Conservation (phyloP, 2,888 invertebrate species). For the Melanostoma mellinum region DNA sequence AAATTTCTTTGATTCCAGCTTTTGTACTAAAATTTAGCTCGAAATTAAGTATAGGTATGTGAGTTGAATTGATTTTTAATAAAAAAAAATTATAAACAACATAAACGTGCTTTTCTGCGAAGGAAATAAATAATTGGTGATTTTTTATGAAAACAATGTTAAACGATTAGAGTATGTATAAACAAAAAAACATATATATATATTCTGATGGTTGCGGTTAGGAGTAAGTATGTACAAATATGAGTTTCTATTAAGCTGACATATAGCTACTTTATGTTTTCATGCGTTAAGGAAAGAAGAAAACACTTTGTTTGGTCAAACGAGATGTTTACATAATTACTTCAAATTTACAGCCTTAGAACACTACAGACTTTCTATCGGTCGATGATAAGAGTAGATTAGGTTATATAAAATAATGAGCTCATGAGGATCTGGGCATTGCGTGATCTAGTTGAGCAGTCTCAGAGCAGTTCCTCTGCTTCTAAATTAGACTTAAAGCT, state of each 20-base stretch:
- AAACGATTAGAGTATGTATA: slow-evolving; percentile 14
- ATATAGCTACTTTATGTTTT: no score
- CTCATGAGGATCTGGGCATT: no score
- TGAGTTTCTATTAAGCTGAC: slow-evolving; percentile 18
- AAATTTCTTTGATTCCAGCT: slow-evolving; percentile 12
- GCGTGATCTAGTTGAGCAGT: no score
- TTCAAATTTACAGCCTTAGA: no score
- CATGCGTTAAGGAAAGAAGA: slow-evolving; percentile 10
- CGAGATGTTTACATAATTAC: no score
- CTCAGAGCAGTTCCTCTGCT: no score
- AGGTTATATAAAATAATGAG: no score
- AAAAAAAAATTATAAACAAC: slow-evolving; percentile 58
- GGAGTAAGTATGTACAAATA: slow-evolving; percentile 36
- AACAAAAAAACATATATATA: slow-evolving; percentile 26
- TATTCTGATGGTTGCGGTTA: slow-evolving; percentile 59
- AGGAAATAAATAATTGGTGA: slow-evolving; percentile 74
- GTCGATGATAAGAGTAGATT: no score
- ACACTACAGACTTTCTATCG: no score
- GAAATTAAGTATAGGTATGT: slow-evolving; percentile 37
- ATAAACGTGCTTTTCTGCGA: slow-evolving; percentile 68
- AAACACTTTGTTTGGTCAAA: background rate
- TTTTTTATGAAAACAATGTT: slow-evolving; percentile 70
- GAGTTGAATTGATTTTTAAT: slow-evolving; percentile 27
- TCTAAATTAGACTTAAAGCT: no score
- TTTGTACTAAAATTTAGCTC: slow-evolving; percentile 13